These are phyloP conservation scores for Hypercompe scribonia DNA, from an alignment of 2,888 invertebrate species.

Conservation along the genomic window DNA sequence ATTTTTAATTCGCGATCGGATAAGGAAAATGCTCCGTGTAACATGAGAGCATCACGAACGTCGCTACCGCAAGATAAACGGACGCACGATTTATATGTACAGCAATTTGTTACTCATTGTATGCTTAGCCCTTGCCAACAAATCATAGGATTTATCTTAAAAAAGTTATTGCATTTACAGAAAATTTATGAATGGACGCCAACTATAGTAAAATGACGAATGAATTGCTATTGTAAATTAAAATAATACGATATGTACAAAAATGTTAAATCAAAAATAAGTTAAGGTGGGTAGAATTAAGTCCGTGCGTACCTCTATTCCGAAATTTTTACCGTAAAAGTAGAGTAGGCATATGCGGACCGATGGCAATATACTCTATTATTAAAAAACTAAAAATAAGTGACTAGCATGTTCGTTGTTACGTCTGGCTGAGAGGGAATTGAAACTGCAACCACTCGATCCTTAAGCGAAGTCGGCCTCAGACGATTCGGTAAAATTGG, in stretches of 20 bases:
- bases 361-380: neutral
- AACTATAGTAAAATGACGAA: constrained; percentile 33
- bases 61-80: constrained; percentile 58
- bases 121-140: constrained; percentile 44
- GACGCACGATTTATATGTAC: constrained; percentile 51
- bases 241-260: no score
- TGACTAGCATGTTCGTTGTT: no score
- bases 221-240: constrained; percentile 31
- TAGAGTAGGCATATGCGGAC: neutral
- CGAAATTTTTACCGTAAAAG: neutral
- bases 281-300: neutral
- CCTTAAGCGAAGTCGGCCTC: neutral
- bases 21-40: constrained; percentile 37
- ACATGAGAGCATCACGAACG: constrained; percentile 46
- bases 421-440: neutral
- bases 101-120: constrained; percentile 73
- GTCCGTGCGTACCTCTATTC: neutral
- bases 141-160: constrained; percentile 52
- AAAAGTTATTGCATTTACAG: constrained; percentile 37
- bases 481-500: neutral
- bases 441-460: neutral
- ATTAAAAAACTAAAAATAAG: no score
- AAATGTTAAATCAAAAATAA: no score
- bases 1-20: constrained; percentile 45
- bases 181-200: constrained; percentile 35